A percentile compares a stretch with the other conserved stretches of the same genome.
phyloP scores from a whole-genome alignment of 2,113 vertebrate genomes.

The Otis tarda region DNA sequence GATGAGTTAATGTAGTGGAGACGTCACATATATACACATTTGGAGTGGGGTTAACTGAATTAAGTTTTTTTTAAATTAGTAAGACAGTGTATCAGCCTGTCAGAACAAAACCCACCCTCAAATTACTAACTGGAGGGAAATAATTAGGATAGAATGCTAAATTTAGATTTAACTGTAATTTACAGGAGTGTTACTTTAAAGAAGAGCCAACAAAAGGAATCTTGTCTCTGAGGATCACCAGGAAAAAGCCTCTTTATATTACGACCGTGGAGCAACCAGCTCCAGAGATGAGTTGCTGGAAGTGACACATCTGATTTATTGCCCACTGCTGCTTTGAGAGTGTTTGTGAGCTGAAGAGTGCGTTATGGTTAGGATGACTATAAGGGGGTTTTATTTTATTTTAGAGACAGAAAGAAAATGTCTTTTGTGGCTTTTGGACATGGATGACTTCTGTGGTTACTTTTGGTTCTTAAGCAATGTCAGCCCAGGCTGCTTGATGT shows the following conservation, averaged over 20 bases:
- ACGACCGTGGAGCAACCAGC: neutral
- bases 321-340: neutral
- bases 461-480: neutral
- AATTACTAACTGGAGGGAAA: slow-evolving; percentile 15
- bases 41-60: neutral
- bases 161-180: neutral
- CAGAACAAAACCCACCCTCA: neutral
- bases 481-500: neutral
- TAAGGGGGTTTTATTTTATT: neutral
- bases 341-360: neutral
- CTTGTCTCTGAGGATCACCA: neutral
- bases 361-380: neutral
- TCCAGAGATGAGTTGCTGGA: neutral
- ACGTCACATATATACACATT: neutral
- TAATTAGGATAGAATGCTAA: neutral
- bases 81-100: neutral
- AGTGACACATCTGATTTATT: neutral
- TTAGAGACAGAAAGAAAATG: neutral
- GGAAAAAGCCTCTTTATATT: neutral
- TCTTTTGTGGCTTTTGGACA: neutral
- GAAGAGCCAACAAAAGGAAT: slow-evolving; percentile 6
- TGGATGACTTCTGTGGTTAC: neutral
- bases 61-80: neutral
- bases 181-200: slow-evolving; percentile 13
- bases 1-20: neutral